These are phyloP conservation scores for Odontothrips loti DNA, from an alignment of 2,888 invertebrate genomes.

Conservation along the genomic window DNA sequence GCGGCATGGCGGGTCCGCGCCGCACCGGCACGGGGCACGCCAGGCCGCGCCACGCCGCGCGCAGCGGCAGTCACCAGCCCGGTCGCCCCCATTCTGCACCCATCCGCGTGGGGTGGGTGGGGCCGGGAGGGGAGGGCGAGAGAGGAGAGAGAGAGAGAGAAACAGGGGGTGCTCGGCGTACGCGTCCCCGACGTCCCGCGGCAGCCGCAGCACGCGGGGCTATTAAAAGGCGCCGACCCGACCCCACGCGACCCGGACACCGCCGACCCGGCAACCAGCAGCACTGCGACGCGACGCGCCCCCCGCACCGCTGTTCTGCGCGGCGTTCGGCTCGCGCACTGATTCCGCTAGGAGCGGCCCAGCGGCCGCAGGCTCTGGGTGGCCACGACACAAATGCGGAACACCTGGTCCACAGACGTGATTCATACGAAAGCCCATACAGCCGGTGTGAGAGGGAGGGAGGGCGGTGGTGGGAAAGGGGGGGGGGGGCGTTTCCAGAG, in stretches of 20 bases:
- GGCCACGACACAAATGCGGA: no score
- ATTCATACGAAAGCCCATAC: no score
- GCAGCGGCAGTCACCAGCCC: constrained; percentile 40
- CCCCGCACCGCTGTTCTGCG: not conserved
- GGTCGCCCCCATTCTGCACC: not conserved
- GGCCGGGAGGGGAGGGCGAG: not conserved
- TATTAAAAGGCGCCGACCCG: constrained; percentile 22
- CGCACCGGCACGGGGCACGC: constrained; percentile 37
- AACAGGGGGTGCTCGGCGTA: no score
- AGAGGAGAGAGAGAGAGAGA: not conserved
- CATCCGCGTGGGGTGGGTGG: not conserved
- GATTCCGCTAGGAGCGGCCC: no score
- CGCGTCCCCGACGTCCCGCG: not conserved
- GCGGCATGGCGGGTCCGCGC: constrained; percentile 44
- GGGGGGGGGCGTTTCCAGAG: no score
- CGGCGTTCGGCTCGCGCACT: no score
- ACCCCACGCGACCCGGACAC: not conserved
- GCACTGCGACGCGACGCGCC: not conserved
- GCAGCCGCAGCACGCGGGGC: not conserved
- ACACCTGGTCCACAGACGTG: not conserved
- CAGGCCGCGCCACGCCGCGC: not conserved
- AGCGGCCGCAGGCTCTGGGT: no score
- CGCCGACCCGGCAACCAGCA: not conserved
- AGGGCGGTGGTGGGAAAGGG: no score
- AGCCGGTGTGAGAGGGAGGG: no score